phyloP scores from a whole-genome alignment of 64 coral and sea anemone species.

The Pocillopora verrucosa region DNA sequence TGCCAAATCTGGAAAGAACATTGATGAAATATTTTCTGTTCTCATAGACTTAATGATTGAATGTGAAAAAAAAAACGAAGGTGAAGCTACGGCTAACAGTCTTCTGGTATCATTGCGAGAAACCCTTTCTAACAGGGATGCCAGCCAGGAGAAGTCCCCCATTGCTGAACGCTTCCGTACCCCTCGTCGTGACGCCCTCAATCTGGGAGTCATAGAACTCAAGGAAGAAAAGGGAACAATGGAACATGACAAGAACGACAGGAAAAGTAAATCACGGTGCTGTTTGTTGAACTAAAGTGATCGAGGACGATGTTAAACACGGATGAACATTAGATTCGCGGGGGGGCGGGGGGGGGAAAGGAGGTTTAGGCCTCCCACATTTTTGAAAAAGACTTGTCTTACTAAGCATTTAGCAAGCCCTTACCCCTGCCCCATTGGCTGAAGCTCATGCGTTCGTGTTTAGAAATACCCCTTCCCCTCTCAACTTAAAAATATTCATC shows the following conservation, averaged over 20 bases:
- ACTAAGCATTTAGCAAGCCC: too few relatives aligned
- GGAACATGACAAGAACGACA: not conserved
- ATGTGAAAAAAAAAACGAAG: not conserved
- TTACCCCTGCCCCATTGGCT: too few relatives aligned
- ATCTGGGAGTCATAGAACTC: not conserved
- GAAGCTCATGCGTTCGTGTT: too few relatives aligned
- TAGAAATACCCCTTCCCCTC: too few relatives aligned
- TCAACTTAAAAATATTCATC: too few relatives aligned
- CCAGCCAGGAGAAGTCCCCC: conserved; percentile 5
- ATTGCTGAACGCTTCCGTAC: conserved; percentile 11
- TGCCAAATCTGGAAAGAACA: conserved; percentile 52
- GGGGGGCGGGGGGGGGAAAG: too few relatives aligned
- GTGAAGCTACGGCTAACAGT: not conserved
- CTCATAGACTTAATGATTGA: conserved; percentile 67
- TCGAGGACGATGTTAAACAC: too few relatives aligned
- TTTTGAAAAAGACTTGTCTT: too few relatives aligned
- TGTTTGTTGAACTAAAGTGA: not conserved
- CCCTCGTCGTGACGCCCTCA: conserved; percentile 10
- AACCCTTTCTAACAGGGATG: too few relatives aligned
- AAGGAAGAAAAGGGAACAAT: not conserved
- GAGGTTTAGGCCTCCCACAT: too few relatives aligned
- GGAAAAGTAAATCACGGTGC: not conserved
- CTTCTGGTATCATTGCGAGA: not conserved
- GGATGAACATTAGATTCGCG: too few relatives aligned
- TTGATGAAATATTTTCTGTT: conserved; percentile 79